Conservation (phyloP, 2,113 vertebrate species). For the Apteryx mantelli region DNA sequence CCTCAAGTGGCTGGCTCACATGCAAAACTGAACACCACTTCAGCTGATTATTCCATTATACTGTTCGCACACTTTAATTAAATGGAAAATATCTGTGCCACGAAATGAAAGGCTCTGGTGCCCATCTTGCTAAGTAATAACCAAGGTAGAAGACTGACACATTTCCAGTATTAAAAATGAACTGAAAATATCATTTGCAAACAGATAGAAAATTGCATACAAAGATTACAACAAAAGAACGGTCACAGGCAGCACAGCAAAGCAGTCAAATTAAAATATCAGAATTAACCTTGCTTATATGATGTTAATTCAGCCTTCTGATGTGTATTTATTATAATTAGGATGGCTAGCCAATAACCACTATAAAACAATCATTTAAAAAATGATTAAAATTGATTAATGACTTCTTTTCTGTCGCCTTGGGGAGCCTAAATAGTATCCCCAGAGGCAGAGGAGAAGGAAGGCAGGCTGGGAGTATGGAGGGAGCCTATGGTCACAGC, state of each 20-base stretch:
- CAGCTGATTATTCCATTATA: conserved; percentile 19
- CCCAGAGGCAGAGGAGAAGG: neutral
- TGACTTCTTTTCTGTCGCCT: neutral
- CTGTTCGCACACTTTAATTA: neutral
- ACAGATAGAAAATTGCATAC: neutral
- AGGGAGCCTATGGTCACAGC: neutral
- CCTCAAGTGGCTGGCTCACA: neutral
- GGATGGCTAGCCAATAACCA: neutral
- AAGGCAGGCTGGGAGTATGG: neutral
- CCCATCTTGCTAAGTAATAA: neutral
- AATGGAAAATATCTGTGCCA: neutral
- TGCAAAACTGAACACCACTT: neutral
- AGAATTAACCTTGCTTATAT: neutral
- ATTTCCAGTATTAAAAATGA: neutral
- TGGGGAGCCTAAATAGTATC: neutral
- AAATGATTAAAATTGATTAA: neutral
- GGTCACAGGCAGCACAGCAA: neutral
- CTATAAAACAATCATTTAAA: neutral
- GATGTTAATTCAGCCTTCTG: conserved; percentile 23
- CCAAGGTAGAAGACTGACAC: neutral
- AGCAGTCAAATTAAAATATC: conserved; percentile 9
- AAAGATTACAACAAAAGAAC: neutral
- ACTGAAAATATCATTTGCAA: neutral
- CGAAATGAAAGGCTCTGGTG: neutral
- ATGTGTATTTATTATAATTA: conserved; percentile 29